Percentiles rank a stretch among this genome's conserved stretches.
Evolutionary conservation across 2,797 vertebrate species (phyloP).

Genomic region (Ara ararauna): DNA sequence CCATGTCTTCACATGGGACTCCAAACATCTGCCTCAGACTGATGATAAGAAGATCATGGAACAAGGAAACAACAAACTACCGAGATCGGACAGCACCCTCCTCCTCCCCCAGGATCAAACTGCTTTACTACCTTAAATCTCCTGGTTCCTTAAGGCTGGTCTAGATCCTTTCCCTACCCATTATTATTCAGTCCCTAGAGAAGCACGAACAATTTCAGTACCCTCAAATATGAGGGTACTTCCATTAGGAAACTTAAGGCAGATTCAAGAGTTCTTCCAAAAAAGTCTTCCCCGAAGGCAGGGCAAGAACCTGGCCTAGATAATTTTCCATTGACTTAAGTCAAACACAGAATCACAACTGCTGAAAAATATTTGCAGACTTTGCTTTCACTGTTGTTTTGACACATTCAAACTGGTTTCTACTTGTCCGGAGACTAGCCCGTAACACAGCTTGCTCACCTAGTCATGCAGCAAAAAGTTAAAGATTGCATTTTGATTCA

Average conservation of each 20-base stretch:
- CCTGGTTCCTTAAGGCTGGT: background rate
- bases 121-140: background rate
- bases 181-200: background rate
- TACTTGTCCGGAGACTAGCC: background rate
- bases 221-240: background rate
- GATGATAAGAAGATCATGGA: background rate
- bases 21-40: background rate
- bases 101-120: background rate
- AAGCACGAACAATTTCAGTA: background rate
- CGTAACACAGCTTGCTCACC: background rate
- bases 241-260: background rate
- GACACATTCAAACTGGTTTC: constrained; percentile 15
- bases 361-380: background rate
- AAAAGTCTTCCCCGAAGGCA: background rate
- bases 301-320: background rate
- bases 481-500: background rate
- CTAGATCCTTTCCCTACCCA: background rate
- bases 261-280: background rate
- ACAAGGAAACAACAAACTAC: background rate
- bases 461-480: background rate
- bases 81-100: fast-evolving
- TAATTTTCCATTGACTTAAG: background rate
- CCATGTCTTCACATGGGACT: background rate
- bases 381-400: background rate
- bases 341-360: background rate